These are phyloP conservation scores for Sesamia inferens DNA, from an alignment of 2,888 invertebrate species.

Conservation along the genomic window DNA sequence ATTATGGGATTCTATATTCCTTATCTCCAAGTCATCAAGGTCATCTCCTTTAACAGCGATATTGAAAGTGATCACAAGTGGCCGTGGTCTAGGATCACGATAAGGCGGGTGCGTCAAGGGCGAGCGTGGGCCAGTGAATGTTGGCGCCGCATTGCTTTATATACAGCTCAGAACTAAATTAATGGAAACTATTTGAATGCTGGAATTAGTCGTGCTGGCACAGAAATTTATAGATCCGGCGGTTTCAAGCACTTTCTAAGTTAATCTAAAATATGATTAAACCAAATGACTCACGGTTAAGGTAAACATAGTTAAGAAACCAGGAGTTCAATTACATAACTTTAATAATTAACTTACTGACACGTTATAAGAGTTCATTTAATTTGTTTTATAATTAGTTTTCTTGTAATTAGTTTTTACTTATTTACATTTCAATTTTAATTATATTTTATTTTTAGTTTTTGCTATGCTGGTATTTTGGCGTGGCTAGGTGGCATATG, in stretches of 20 bases:
- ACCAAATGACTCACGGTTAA: neutral
- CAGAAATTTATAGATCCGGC: slow-evolving; percentile 34
- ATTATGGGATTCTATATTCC: neutral
- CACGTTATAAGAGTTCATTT: too few species aligned
- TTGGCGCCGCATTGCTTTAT: slow-evolving; percentile 72
- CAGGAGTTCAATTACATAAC: neutral
- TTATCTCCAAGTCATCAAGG: slow-evolving; percentile 12
- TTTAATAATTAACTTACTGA: too few species aligned
- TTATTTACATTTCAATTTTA: too few species aligned
- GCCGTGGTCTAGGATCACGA: slow-evolving; percentile 57
- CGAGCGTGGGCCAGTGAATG: slow-evolving; percentile 77
- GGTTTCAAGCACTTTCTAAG: slow-evolving; percentile 18
- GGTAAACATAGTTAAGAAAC: slow-evolving; percentile 1
- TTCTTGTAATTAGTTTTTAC: too few species aligned
- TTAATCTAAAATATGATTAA: slow-evolving; percentile 5
- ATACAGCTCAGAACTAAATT: slow-evolving; percentile 47
- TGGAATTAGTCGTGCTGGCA: slow-evolving; percentile 20
- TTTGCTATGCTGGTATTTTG: too few species aligned
- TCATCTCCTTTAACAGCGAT: slow-evolving; percentile 20
- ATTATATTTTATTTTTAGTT: too few species aligned
- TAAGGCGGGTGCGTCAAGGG: slow-evolving; percentile 70
- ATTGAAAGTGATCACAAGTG: slow-evolving; percentile 53
- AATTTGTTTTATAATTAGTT: too few species aligned
- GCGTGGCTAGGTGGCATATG: too few species aligned
- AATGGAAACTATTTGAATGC: slow-evolving; percentile 33